These are phyloP conservation scores for Tanaodytes sp. DNA, from an alignment of 2,888 invertebrate genomes.

Conservation along the genomic window DNA sequence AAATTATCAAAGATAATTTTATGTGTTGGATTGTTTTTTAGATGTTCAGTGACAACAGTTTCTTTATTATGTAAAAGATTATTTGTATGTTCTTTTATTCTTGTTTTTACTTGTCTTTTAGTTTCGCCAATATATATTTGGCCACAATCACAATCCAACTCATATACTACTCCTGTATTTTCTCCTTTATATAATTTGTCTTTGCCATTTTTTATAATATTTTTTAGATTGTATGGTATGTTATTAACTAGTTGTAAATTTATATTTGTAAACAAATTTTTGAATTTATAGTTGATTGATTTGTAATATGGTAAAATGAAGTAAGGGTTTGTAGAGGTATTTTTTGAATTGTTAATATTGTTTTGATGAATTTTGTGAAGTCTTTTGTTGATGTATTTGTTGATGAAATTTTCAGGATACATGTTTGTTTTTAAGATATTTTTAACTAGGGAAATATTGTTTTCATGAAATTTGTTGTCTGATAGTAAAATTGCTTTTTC, in stretches of 20 bases:
- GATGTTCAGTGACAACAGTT: no score
- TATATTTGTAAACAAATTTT: neutral
- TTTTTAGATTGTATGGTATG: neutral
- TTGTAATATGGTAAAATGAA: neutral
- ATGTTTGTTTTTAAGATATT: neutral
- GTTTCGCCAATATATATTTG: conserved; percentile 3
- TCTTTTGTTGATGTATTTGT: neutral
- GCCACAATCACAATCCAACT: conserved; percentile 3
- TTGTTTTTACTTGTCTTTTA: conserved; percentile 1
- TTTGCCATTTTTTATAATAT: conserved; percentile 4
- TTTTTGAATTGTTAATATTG: neutral
- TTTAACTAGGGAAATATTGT: conserved; percentile 2
- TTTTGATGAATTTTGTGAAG: no score
- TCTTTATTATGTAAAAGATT: no score
- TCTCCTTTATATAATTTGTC: conserved; percentile 5
- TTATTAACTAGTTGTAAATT: neutral
- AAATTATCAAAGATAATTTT: no score
- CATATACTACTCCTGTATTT: neutral
- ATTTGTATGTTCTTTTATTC: conserved; percentile 6
- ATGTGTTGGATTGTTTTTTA: no score
- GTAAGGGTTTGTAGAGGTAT: neutral
- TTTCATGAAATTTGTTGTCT: neutral
- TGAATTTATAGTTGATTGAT: neutral
- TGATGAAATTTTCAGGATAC: neutral
- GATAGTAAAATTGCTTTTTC: conserved; percentile 5